Base-by-base conservation (phyloP, 2,113 vertebrate species). In the Platysternon megacephalum region DNA sequence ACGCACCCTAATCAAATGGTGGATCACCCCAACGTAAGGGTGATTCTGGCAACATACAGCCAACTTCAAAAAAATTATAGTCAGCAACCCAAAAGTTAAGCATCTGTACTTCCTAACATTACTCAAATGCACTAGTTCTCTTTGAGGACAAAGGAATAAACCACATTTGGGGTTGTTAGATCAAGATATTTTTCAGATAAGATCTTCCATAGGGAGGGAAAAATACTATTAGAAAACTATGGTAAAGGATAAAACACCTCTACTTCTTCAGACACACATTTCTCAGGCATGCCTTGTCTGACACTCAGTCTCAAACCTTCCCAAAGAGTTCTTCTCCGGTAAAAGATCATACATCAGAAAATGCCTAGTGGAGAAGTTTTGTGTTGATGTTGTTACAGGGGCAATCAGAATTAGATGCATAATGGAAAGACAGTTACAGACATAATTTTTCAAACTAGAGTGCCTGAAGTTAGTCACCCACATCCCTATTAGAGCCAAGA, bases 401-500 rank as follows among this genome's bases (percentile, higher is more conserved):
- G 79, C 68, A 44, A 8, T 4, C 11, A 52, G 44, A 90, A 89
- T 52, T 61, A 44, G 26, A 12, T 46, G 42, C 42, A 46, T 44
- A 46, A 46, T 0, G 61, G 61, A 79, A 93, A 86, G 87, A 39
- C 2, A 61, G 93, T 24, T 81, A 46, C 22, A 56, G 79, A 3
- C n/a, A 72, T 22, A 12, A 0, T 84, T 95, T 85, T 85, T 92
- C 90, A 83, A 28, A 29, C 24, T 84, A n/a, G 93, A 85, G 35
- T 72, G 65, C 4, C 19, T 72, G 65, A 72, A 22, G n/a, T 72
- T 39, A 72, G 19, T 72, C 19, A 39, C 19, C n/a, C 65, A 39
- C 8, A 39, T 72, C n/a, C 65, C n/a, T 39, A 72, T 39, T 39
- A 39, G n/a, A 19, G n/a, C 9, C 19, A 39, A 72, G 4, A 22